Percentiles rank a stretch among this genome's conserved stretches.
Conservation (phyloP, 2,888 invertebrate species). For the Anthrax anthrax region DNA sequence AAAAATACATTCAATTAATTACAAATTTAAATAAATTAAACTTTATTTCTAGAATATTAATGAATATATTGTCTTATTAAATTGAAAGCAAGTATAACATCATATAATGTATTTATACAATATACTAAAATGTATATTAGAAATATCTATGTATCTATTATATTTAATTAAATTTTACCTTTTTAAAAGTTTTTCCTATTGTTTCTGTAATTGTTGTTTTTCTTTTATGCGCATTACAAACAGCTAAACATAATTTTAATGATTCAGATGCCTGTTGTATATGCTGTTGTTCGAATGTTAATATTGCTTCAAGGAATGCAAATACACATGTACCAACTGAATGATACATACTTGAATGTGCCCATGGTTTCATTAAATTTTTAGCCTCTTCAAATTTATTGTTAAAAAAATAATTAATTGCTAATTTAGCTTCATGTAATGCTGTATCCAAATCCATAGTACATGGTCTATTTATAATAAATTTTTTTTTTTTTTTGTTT, state of each 20-base stretch:
- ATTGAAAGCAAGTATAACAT: too few relatives aligned
- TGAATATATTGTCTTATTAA: too few relatives aligned
- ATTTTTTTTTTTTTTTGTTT: background rate
- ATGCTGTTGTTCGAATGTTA: slow-evolving; percentile 77
- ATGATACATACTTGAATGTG: slow-evolving; percentile 77
- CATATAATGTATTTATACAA: too few relatives aligned
- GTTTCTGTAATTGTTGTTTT: slow-evolving; percentile 56
- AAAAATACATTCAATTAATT: too few relatives aligned
- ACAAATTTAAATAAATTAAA: too few relatives aligned
- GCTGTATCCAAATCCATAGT: slow-evolving; percentile 34
- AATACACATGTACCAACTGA: slow-evolving; percentile 80
- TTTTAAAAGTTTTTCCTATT: slow-evolving; percentile 65
- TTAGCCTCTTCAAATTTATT: slow-evolving; percentile 77
- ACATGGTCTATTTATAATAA: background rate
- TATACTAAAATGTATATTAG: too few relatives aligned
- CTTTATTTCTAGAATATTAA: too few relatives aligned
- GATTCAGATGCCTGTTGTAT: slow-evolving; percentile 59
- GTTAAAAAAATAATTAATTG: slow-evolving; percentile 82
- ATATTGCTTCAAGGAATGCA: slow-evolving; percentile 78
- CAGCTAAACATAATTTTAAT: slow-evolving; percentile 60
- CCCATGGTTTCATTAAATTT: slow-evolving; percentile 64
- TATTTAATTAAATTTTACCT: slow-evolving; percentile 18
- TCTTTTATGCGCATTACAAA: slow-evolving; percentile 47
- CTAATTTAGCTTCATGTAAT: slow-evolving; percentile 60
- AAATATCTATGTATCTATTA: too few relatives aligned